Percentiles rank a stretch among this genome's conserved stretches.
Evolutionary conservation across 1,140 invertebrate species (phyloP).

Genomic region (Muscidifurax raptorellus): DNA sequence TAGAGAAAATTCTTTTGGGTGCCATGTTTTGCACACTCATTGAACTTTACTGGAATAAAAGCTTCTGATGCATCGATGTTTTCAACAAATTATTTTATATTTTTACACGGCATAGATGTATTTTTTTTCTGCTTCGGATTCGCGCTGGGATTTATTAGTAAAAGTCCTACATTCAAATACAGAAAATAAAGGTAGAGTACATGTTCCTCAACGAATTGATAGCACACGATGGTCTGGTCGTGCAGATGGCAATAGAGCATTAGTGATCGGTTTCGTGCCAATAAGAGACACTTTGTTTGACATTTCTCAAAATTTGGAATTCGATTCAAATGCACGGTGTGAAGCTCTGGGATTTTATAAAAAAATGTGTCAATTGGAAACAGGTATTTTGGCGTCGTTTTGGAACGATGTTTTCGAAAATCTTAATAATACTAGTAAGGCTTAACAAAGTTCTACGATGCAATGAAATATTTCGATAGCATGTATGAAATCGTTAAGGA

Average conservation of each 20-base stretch:
- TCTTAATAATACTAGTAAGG: constrained; percentile 1
- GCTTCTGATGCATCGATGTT: background rate
- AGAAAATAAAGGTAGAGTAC: background rate
- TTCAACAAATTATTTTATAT: too few relatives aligned
- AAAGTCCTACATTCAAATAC: background rate
- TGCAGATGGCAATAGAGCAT: background rate
- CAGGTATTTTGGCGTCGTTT: constrained; percentile 15
- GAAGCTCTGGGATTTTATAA: background rate
- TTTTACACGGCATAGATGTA: background rate
- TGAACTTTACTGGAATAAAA: background rate
- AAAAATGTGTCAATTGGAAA: constrained; percentile 22
- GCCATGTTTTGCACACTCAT: background rate
- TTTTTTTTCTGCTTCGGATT: background rate
- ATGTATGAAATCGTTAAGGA: constrained; percentile 2
- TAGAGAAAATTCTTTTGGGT: constrained; percentile 1
- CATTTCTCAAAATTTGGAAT: background rate
- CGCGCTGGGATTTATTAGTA: background rate
- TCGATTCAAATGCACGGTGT: background rate
- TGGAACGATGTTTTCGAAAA: constrained; percentile 29
- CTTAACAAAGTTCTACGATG: background rate
- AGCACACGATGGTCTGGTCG: constrained; percentile 5
- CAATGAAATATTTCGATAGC: background rate
- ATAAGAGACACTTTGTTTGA: background rate
- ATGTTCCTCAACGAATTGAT: background rate
- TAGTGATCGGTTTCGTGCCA: background rate